Evolutionary conservation across 2,888 invertebrate genomes (phyloP), one percentile per base, ranked within the genome.

Genomic region (Antheraea yamamai): DNA sequence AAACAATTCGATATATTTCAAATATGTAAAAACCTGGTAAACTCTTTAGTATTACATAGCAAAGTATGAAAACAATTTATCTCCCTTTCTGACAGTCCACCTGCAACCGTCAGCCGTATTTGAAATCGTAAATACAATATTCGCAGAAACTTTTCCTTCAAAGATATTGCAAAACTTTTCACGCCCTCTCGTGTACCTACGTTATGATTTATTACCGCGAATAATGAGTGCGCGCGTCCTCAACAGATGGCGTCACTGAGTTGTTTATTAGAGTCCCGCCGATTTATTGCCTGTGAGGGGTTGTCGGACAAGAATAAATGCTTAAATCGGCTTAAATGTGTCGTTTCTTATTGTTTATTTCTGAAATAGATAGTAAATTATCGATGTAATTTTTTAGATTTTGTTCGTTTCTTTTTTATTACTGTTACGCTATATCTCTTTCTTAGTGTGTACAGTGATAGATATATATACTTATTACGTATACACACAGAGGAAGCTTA

Each of bases 101-200:
- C 83, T 83, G 81, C 76, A 76, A 71, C 77, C 78, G 77, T 70
- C 77, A 77, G 78, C 76, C 79, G 75, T 78, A 77, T 79, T 76
- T 76, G 77, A 81, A 78, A 78, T 87, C 89, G 85, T 92, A 92
- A 92, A 92, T 87, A 91, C 89, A 89, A 92, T 92, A 87, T 92
- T 91, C 87, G 83, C 81, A 80, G 77, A 80, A 81, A 82, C 81
- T 87, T 86, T 83, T 83, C 78, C 73, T 66, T 75, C 77, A 75
- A 39, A 73, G 70, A 77, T 81, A 93, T 91, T 84, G 82, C 82
- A 73, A 76, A 91, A 93, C 88, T 92, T 90, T 73, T 78, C 85
- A 84, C 92, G 91, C 92, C 93, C 91, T 92, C 94, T 93, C 85
- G 87, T 85, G 85, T 85, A 85, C 86, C 88, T 86, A 82, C 85